Percentiles rank a stretch among this genome's conserved stretches.
These are phyloP conservation scores for Bombus breviceps DNA, from an alignment of 1,140 invertebrate genomes.

Conservation along the genomic window DNA sequence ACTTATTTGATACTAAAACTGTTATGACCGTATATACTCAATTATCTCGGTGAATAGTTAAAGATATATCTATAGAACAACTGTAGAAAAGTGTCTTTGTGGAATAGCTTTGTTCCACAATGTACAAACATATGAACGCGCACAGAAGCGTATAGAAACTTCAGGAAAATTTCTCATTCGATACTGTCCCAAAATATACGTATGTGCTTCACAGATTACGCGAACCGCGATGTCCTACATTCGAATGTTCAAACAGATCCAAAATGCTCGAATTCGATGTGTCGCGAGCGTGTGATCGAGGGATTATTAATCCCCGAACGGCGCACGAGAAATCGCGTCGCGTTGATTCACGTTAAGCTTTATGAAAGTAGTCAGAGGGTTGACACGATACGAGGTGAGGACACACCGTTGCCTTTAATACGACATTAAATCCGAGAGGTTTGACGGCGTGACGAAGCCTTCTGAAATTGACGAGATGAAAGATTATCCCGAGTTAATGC, in stretches of 20 bases:
- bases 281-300: background rate
- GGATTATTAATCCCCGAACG: background rate
- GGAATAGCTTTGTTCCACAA: too few relatives aligned
- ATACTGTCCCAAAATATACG: too few relatives aligned
- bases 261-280: background rate
- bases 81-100: too few relatives aligned
- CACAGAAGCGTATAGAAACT: too few relatives aligned
- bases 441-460: background rate
- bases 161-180: too few relatives aligned
- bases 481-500: background rate
- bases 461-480: background rate
- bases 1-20: background rate
- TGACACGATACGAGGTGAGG: background rate
- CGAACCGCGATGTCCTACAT: background rate
- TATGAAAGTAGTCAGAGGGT: background rate
- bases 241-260: background rate
- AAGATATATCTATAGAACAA: background rate
- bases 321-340: background rate
- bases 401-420: background rate
- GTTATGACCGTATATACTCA: background rate
- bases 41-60: background rate
- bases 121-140: too few relatives aligned
- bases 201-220: too few relatives aligned
- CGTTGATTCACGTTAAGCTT: background rate
- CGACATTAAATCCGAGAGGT: background rate